Base-by-base conservation (phyloP, 92 coral and sea anemone genomes). In the Hydrozoanthus gracilis region DNA sequence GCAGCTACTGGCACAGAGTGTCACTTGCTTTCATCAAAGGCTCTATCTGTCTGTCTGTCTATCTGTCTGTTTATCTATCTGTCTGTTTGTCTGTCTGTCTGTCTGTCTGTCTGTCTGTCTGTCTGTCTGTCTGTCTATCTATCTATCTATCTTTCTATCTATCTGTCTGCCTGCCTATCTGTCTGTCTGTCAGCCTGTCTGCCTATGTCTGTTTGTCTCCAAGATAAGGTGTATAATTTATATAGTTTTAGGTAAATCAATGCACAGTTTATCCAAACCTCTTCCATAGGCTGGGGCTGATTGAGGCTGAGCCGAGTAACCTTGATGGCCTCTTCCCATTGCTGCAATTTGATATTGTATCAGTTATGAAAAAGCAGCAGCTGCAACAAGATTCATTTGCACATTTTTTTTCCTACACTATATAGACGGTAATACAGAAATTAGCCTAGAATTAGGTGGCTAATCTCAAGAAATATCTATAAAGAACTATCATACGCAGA, bases 1-100 rank as follows among this genome's bases (percentile, higher is more conserved):
- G 14, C 39, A 47, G 82, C 95, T 91, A 90, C 89, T 88, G 94
- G 92, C 98, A 95, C 98, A 95, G 98, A 95, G 98, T 95, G 98
- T 95, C 82, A 84, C 98, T 93, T 93, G 98, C 98, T 78, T 16
- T 14, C 2, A 15, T 5, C 18, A 65, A 45, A 5, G 52, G 15
- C 4, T 56, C 64, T 56, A 11, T 56, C 15, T 56, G 8, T 11
- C 15, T 0, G 14, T 4, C 64, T 56, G 11, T 3, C 12, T 0
- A 58, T 58, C 64, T 58, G 12, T 14, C 14, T 58, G 64, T 55
- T 55, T 12, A 52, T 4, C 13, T 8, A 54, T 54, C 12, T 1
- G 0, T 11, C 3, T 8, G 2, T 58, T 2, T 11, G 4, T 58
- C 64, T 8, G 39, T 27, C 39, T 27, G 39, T 27, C 39, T 27